phyloP scores from a whole-genome alignment of 1,140 invertebrate genomes.

The Macrobrachium nipponense region DNA sequence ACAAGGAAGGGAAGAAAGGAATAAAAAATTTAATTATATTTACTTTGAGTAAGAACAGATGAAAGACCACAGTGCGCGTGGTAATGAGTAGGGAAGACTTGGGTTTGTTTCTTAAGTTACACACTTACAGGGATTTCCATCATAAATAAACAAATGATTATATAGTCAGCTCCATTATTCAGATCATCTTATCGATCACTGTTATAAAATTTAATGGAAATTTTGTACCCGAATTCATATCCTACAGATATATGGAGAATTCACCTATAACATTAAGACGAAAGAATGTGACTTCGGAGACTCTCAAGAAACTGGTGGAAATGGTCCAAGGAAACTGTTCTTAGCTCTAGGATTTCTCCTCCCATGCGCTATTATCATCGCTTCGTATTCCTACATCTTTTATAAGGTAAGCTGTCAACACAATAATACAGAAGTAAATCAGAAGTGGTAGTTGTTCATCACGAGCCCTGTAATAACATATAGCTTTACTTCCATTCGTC shows the following conservation, averaged over 20 bases:
- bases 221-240: not conserved
- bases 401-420: conserved; percentile 48
- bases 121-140: too few species aligned
- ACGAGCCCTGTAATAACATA: too few species aligned
- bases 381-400: conserved; percentile 63
- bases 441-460: too few species aligned
- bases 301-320: not conserved
- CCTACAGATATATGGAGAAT: conserved; percentile 52
- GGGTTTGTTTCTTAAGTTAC: too few species aligned
- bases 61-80: too few species aligned
- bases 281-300: conserved; percentile 61
- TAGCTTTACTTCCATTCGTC: too few species aligned
- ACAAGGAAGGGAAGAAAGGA: too few species aligned
- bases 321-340: conserved; percentile 52
- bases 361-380: conserved; percentile 53
- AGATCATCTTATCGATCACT: not conserved
- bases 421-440: not conserved
- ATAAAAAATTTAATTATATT: too few species aligned
- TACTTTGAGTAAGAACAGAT: too few species aligned
- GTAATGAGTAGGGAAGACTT: too few species aligned
- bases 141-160: not conserved
- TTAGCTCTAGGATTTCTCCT: conserved; percentile 58
- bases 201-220: not conserved
- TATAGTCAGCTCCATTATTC: not conserved
- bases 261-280: conserved; percentile 51